phyloP scores from a whole-genome alignment of 64 coral and sea anemone genomes.

The Pocillopora verrucosa region DNA sequence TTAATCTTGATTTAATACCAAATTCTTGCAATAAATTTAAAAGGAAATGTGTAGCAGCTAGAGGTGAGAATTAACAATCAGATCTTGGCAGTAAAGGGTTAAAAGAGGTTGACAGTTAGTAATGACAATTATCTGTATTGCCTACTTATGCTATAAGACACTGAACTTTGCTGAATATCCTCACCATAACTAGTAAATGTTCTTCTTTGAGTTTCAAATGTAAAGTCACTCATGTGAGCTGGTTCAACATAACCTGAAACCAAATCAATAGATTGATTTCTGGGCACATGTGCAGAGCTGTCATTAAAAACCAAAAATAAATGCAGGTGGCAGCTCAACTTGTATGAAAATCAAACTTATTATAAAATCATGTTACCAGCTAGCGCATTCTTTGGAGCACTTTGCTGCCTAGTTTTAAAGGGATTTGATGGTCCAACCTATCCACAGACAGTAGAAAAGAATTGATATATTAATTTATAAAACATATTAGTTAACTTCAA shows the following conservation, averaged over 20 bases:
- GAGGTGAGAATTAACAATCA: too few species aligned
- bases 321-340: too few species aligned
- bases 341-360: background rate
- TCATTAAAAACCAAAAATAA: too few species aligned
- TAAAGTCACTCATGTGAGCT: constrained; percentile 94
- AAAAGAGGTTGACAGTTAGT: too few species aligned
- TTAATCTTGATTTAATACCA: too few species aligned
- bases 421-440: constrained; percentile 94
- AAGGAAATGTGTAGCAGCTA: too few species aligned
- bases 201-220: constrained; percentile 96
- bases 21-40: too few species aligned
- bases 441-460: background rate
- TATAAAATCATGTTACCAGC: constrained; percentile 53
- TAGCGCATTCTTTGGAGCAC: constrained; percentile 77
- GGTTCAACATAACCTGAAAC: constrained; percentile 90
- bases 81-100: too few species aligned
- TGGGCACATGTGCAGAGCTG: too few species aligned
- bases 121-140: too few species aligned
- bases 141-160: too few species aligned
- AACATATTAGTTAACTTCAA: background rate
- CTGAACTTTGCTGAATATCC: background rate
- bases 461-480: background rate
- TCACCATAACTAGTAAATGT: constrained; percentile 97
- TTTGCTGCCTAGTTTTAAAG: constrained; percentile 93
- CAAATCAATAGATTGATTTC: background rate